These are phyloP conservation scores for Hipposideros larvatus DNA, from an alignment of 2,797 vertebrate genomes.

Conservation along the genomic window DNA sequence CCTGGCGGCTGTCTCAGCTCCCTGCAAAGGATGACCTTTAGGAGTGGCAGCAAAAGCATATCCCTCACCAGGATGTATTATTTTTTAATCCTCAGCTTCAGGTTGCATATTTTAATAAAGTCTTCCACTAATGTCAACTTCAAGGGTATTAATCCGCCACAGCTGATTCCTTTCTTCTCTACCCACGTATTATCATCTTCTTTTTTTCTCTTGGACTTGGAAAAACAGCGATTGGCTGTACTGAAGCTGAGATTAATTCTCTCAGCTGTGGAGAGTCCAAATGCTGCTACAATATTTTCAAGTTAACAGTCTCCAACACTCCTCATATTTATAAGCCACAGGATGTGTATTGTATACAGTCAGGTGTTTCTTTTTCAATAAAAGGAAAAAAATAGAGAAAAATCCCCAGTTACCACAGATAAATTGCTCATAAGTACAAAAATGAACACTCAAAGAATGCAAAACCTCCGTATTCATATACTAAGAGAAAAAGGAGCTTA, in stretches of 20 bases:
- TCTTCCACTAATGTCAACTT: neutral
- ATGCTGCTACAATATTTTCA: neutral
- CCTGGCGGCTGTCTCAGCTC: neutral
- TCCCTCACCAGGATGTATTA: neutral
- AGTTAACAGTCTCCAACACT: neutral
- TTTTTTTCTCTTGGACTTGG: neutral
- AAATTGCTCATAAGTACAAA: conserved; percentile 48
- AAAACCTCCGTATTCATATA: conserved; percentile 24
- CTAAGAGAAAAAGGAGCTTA: conserved; percentile 11
- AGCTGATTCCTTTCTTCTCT: neutral
- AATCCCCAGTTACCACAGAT: neutral
- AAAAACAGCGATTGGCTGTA: neutral
- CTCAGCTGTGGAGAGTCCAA: neutral
- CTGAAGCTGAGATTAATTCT: neutral
- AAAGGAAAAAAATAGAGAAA: conserved; percentile 43
- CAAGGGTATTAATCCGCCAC: neutral
- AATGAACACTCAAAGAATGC: neutral
- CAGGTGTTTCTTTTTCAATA: neutral
- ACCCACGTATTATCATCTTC: neutral
- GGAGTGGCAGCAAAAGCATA: neutral
- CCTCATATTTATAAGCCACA: neutral
- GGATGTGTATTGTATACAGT: neutral
- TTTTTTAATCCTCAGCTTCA: conserved; percentile 21
- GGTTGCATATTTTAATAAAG: conserved; percentile 36
- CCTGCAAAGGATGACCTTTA: conserved; percentile 50